phyloP scores from a whole-genome alignment of 2,888 invertebrate genomes.

The Podabrus alpinus region DNA sequence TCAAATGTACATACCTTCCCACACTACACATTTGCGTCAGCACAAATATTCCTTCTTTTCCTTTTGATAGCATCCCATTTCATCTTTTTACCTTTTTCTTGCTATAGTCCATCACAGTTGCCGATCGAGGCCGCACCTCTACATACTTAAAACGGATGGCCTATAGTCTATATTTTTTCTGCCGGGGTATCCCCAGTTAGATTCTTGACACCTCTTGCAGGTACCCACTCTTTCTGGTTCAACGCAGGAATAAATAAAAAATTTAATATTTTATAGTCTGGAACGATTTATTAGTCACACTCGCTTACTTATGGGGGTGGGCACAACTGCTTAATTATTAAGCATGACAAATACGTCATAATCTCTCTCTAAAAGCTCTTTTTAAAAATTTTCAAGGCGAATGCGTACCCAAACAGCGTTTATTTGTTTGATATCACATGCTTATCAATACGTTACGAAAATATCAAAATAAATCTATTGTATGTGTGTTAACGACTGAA shows the following conservation, averaged over 20 bases:
- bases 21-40: no score
- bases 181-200: no score
- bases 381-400: conserved; percentile 14
- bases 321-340: not conserved
- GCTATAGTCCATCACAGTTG: no score
- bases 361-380: not conserved
- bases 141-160: no score
- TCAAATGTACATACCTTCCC: no score
- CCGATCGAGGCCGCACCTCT: no score
- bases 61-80: no score
- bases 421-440: conserved; percentile 23
- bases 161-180: no score
- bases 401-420: conserved; percentile 2
- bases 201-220: no score
- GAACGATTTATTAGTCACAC: not conserved
- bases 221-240: no score
- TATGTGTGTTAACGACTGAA: conserved; percentile 49
- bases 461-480: conserved; percentile 52
- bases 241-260: not conserved
- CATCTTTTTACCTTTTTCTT: no score
- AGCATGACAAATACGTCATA: not conserved
- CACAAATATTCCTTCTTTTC: no score
- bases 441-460: conserved; percentile 34
- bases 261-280: not conserved
- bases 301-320: not conserved